Conservation (phyloP, 2,113 vertebrate species). For the Malurus melanocephalus region DNA sequence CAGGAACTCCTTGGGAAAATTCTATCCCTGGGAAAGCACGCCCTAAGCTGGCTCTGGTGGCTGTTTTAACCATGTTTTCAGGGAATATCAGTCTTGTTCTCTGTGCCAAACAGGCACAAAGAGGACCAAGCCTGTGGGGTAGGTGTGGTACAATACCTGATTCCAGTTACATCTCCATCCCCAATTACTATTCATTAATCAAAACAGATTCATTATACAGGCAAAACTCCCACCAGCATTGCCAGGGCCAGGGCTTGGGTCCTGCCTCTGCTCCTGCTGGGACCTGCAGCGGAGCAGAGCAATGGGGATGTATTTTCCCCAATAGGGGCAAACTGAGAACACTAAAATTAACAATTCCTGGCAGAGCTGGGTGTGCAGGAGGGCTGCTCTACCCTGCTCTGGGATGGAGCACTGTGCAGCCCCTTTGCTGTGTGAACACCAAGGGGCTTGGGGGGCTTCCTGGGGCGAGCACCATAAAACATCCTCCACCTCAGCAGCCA, state of each 20-base stretch:
- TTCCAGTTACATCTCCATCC: neutral
- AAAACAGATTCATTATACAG: neutral
- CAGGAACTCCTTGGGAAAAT: neutral
- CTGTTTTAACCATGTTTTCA: neutral
- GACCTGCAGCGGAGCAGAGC: neutral
- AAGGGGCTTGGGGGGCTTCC: neutral
- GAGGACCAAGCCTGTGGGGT: neutral
- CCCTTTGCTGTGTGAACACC: neutral
- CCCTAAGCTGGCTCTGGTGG: neutral
- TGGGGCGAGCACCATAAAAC: neutral
- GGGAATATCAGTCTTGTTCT: neutral
- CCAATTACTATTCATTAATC: neutral
- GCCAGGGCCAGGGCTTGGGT: neutral
- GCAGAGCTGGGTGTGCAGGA: neutral
- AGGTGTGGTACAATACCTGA: neutral
- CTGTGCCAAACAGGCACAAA: neutral
- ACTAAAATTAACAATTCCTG: neutral
- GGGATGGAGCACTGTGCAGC: neutral
- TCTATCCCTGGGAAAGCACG: neutral
- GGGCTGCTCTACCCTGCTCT: rapidly evolving
- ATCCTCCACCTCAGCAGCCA: neutral
- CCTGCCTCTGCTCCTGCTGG: neutral
- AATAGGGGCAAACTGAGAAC: neutral
- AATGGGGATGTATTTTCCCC: neutral
- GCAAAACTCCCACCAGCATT: neutral